Evolutionary conservation across 1,140 invertebrate genomes (phyloP), one percentile per base, ranked within the genome.

Genomic region (Mya arenaria): DNA sequence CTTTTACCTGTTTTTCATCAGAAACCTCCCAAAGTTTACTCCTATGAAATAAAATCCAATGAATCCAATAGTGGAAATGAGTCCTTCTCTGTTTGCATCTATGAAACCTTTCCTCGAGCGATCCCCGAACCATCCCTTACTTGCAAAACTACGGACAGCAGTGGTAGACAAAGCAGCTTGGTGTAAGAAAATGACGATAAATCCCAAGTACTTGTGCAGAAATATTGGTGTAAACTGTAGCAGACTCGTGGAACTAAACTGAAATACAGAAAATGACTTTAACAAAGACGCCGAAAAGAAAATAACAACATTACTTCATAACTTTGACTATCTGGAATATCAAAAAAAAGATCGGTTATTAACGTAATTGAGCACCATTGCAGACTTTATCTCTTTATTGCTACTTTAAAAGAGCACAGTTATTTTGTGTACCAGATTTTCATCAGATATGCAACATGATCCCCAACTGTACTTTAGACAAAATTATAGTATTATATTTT

Each of bases 71-170:
- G 95, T 93, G 0, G 97, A 97, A 34, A 95, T 94, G 55, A 98
- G 93, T 0, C 98, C 98, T 94, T 99, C 98, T 83, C 96, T 94
- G 92, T 99, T 99, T 0, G 97, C 96, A 66, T 94, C 93, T 0
- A 98, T 52, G 77, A 98, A 94, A 86, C 94, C 94, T 30, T 69
- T 95, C 92, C 91, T 89, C 17, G 90, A 34, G 37, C 73, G 69
- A 73, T 83, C 32, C 17, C 77, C 74, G 44, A 84, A 15, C 19
- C 6, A 88, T 60, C 94, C 91, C 82, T 94, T 93, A 63, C 98
- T 94, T 23, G 98, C 94, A 94, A 95, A 97, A 2, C 95, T 85
- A 62, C 95, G 93, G 15, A 97, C 88, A 5, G 95, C 95, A 44
- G 32, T 30, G 63, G 87, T 85, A 25, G 92, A 93, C n/a, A 98